A percentile compares a stretch with the other conserved stretches of the same genome.
Conservation (phyloP, 2,888 invertebrate genomes). For the Andrena dorsata region DNA sequence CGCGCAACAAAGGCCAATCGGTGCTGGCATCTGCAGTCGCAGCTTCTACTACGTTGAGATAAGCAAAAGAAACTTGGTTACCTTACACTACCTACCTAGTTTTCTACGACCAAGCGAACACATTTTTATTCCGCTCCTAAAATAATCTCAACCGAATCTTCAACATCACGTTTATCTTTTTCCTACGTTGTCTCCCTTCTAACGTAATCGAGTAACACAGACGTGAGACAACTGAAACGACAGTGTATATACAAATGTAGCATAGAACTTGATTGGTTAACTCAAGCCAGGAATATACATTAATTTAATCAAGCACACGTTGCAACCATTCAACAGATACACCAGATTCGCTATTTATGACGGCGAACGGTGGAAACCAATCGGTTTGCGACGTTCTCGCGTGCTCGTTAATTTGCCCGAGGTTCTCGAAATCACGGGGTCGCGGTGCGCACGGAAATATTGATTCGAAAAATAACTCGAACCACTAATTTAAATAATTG, state of each 20-base stretch:
- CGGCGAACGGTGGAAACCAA: neutral
- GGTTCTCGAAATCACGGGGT: slow-evolving; percentile 11
- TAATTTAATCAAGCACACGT: neutral
- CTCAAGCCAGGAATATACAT: no score
- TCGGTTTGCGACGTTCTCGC: neutral
- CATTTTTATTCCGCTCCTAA: no score
- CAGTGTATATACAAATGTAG: no score
- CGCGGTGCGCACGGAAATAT: slow-evolving; percentile 1
- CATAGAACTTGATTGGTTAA: no score
- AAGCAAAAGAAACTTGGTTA: neutral
- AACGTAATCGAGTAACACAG: no score
- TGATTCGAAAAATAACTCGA: slow-evolving; percentile 39
- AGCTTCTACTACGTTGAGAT: neutral
- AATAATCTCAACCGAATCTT: no score
- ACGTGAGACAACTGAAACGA: no score
- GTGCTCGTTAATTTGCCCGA: slow-evolving; percentile 9
- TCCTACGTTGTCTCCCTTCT: no score
- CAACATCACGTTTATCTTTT: no score
- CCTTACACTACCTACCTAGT: neutral
- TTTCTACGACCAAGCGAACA: neutral
- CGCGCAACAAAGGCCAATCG: neutral
- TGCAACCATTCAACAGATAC: neutral
- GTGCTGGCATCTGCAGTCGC: slow-evolving; percentile 36
- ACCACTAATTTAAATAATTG: slow-evolving; percentile 52
- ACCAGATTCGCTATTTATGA: neutral